These are phyloP conservation scores for Perccottus glenii DNA, from an alignment of 2,113 vertebrate genomes.

Conservation along the genomic window DNA sequence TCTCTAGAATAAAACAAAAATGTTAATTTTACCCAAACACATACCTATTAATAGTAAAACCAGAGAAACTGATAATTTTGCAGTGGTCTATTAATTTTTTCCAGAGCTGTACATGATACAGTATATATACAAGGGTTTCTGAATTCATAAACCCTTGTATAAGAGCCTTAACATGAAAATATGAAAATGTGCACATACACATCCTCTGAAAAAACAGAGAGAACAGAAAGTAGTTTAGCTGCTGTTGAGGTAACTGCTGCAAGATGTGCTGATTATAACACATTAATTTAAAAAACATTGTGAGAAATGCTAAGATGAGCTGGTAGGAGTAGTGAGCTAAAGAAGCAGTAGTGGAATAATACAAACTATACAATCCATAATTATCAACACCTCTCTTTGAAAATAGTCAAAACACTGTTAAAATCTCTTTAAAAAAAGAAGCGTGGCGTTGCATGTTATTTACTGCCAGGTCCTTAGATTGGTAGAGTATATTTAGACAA, in stretches of 20 bases:
- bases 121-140: no score
- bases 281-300: conserved; percentile 6
- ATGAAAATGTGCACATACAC: background rate
- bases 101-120: no score
- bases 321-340: background rate
- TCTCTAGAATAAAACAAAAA: no score
- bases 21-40: no score
- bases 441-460: conserved; percentile 14
- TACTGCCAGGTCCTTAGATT: conserved; percentile 9
- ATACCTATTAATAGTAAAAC: no score
- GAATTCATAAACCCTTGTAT: no score
- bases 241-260: background rate
- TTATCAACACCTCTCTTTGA: conserved; percentile 2
- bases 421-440: conserved; percentile 13
- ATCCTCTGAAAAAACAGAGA: background rate
- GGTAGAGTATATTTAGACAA: conserved; percentile 27
- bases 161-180: background rate
- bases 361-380: background rate
- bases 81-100: no score
- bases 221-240: conserved; percentile 8
- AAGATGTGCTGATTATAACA: conserved; percentile 8
- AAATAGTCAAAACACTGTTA: background rate
- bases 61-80: no score
- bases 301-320: conserved; percentile 1
- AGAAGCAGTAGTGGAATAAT: background rate